These are phyloP conservation scores for Eumaeus atala DNA, from an alignment of 1,140 invertebrate species.

Conservation along the genomic window DNA sequence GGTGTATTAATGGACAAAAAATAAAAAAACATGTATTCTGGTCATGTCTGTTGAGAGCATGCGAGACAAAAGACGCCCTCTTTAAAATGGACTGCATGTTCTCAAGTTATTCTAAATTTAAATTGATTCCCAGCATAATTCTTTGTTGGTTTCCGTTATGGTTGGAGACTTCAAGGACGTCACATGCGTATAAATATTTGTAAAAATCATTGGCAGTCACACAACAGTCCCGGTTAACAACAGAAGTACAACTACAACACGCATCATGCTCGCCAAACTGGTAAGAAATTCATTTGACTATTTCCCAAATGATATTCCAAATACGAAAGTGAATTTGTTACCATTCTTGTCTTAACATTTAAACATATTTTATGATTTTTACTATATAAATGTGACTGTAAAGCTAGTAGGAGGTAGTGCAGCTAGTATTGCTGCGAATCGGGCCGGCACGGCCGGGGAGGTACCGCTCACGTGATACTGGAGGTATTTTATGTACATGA, in stretches of 20 bases:
- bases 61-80: constrained; percentile 48
- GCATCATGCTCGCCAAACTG: constrained; percentile 63
- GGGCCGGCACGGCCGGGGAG: too few relatives aligned
- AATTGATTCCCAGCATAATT: constrained; percentile 52
- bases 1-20: not conserved
- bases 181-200: constrained; percentile 50
- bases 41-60: constrained; percentile 31
- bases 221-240: constrained; percentile 4
- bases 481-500: too few relatives aligned
- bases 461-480: too few relatives aligned
- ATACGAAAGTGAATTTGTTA: not conserved
- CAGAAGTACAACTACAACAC: constrained; percentile 13
- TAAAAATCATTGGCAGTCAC: not conserved
- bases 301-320: not conserved
- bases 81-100: constrained; percentile 54
- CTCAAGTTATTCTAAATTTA: constrained; percentile 50
- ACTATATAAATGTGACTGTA: too few relatives aligned
- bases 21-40: constrained; percentile 32
- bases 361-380: too few relatives aligned
- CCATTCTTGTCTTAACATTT: too few relatives aligned
- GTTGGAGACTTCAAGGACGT: constrained; percentile 51
- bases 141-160: constrained; percentile 56
- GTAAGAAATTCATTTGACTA: constrained; percentile 35
- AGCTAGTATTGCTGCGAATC: too few relatives aligned
- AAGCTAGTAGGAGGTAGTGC: too few relatives aligned